Conservation (phyloP, 2,888 invertebrate species). For the Ormyrus labotus region DNA sequence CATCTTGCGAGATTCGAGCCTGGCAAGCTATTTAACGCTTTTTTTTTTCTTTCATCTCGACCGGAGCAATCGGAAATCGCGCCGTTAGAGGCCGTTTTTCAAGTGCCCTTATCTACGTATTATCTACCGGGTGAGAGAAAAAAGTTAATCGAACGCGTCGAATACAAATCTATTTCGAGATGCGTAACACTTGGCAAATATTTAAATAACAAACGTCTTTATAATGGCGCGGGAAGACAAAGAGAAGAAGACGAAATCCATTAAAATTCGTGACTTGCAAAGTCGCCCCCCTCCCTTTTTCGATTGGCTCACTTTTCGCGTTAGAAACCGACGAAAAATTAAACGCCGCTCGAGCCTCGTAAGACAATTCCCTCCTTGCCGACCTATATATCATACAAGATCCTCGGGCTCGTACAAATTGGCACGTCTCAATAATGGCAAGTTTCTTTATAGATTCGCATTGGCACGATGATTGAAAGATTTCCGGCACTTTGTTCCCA, state of each 20-base stretch:
- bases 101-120: no score
- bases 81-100: not conserved
- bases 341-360: conserved; percentile 22
- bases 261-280: conserved; percentile 53
- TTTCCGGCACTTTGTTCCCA: conserved; percentile 45
- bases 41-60: not conserved
- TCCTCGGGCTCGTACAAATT: conserved; percentile 61
- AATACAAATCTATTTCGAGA: not conserved
- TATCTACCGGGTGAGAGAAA: not conserved
- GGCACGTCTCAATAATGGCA: conserved; percentile 74
- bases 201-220: conserved; percentile 15
- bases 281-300: not conserved
- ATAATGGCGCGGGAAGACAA: not conserved
- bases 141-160: conserved; percentile 37
- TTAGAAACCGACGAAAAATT: conserved; percentile 6
- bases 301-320: not conserved
- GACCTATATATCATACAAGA: conserved; percentile 43
- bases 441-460: conserved; percentile 63
- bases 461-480: conserved; percentile 72
- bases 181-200: conserved; percentile 18
- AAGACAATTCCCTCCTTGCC: conserved; percentile 28
- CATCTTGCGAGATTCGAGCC: conserved; percentile 36
- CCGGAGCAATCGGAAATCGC: conserved; percentile 6
- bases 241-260: conserved; percentile 32
- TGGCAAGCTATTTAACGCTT: conserved; percentile 11